Conservation (phyloP, 2,113 vertebrate genomes). For the Rhea americana region DNA sequence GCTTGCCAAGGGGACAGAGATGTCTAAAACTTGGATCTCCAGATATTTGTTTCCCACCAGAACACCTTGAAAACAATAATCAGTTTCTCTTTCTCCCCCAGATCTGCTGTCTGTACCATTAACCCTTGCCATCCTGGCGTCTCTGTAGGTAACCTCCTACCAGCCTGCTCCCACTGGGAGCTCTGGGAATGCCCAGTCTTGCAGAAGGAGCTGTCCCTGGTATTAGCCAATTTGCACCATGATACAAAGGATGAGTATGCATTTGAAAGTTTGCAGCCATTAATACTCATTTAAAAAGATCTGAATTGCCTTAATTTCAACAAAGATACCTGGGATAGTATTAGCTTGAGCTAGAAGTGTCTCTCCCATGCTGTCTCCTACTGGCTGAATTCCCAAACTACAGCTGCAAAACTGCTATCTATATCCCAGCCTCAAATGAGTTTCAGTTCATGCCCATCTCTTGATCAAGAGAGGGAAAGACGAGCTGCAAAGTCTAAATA, state of each 20-base stretch:
- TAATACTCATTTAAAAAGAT: not conserved
- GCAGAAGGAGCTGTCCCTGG: too few species aligned
- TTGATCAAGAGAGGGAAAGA: not conserved
- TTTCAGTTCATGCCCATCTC: not conserved
- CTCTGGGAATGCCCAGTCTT: too few species aligned
- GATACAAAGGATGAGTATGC: not conserved
- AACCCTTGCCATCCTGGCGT: too few species aligned
- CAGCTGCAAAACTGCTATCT: not conserved
- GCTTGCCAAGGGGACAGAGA: not conserved
- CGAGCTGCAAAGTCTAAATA: not conserved
- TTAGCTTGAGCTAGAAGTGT: not conserved
- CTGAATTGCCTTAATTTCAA: not conserved
- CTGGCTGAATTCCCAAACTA: not conserved
- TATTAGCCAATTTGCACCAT: rapidly evolving
- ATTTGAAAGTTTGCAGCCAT: not conserved
- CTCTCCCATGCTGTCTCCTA: not conserved
- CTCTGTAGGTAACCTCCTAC: too few species aligned
- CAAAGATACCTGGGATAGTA: not conserved
- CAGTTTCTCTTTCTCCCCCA: too few species aligned
- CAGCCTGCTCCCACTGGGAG: too few species aligned
- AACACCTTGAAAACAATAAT: too few species aligned
- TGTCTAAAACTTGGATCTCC: too few species aligned
- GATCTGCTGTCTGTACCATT: too few species aligned
- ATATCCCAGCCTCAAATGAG: not conserved
- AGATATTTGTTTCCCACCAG: too few species aligned